These are phyloP conservation scores for Melanaphis sacchari DNA, from an alignment of 1,140 invertebrate genomes.

Conservation along the genomic window DNA sequence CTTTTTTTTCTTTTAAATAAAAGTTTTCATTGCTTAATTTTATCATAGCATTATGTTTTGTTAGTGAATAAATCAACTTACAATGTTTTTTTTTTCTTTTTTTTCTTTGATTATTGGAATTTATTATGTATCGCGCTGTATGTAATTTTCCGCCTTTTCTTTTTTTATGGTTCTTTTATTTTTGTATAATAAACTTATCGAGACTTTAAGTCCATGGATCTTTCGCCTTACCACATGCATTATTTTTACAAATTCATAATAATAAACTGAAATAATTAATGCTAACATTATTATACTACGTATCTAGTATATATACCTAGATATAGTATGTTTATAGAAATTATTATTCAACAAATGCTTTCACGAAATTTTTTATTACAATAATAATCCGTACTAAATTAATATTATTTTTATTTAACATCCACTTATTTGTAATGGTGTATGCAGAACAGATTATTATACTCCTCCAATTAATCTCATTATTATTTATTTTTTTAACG, in stretches of 20 bases:
- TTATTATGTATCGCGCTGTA: background rate
- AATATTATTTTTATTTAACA: background rate
- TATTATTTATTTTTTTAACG: background rate
- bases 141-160: background rate
- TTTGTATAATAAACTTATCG: constrained; percentile 11
- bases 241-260: constrained; percentile 29
- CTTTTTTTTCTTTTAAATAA: background rate
- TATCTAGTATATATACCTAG: too few species aligned
- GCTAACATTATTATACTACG: background rate
- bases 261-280: constrained; percentile 8
- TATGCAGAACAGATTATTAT: background rate
- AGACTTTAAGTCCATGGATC: background rate
- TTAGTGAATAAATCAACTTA: background rate
- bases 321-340: background rate
- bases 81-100: background rate
- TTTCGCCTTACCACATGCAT: background rate
- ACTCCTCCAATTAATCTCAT: background rate
- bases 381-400: background rate
- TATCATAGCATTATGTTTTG: background rate
- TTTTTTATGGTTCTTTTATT: constrained; percentile 31
- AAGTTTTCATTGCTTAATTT: constrained; percentile 30
- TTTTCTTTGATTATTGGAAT: constrained; percentile 40
- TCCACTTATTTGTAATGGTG: background rate
- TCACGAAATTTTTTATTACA: background rate
- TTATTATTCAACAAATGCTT: background rate